Evolutionary conservation across 2,888 invertebrate genomes (phyloP), one percentile per base, ranked within the genome.

Genomic region (Brachyopa scutellaris): DNA sequence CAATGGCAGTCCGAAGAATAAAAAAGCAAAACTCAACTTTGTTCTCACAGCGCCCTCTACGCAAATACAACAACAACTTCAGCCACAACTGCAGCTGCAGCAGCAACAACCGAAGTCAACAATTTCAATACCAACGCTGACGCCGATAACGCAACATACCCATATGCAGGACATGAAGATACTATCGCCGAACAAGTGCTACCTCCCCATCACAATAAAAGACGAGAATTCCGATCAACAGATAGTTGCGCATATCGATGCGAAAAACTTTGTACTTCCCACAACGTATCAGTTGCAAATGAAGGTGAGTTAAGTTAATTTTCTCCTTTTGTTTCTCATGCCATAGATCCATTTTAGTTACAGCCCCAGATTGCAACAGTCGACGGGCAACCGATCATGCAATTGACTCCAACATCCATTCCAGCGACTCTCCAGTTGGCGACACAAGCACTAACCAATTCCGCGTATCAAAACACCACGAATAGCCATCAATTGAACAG

Each of bases 211-310:
- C 9, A 90, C 90, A 2, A 89, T 90, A 38, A 89, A 90, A 6
- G 90, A 90, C 69, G 89, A 89, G 42, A 89, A 88, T 70, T 89
- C 89, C 0, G 90, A 90, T 83, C 90, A 90, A 72, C 90, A 90
- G 84, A 88, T 90, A 64, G 88, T 90, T 2, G 90, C 90, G 0
- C 90, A 90, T 42, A 90, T 90, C 64, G 90, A 90, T 84, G 88
- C 90, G 2, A 90, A 90, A 78, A 90, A 90, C 84, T 86, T 90
- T 26, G 86, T 90, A 8, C 80, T 90, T 38, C 91, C 91, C 15
- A 89, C 89, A 29, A 90, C 91, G 51, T 90, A 90, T 85, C 90
- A 90, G 72, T 86, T 91, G 66, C 91, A 91, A 86, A 91, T 91
- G 91, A 90, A 91, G 87, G 88, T 90, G 72, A 80, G 66, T 61